phyloP scores from a whole-genome alignment of 2,797 vertebrate genomes.

The Sebastes hubbsi region DNA sequence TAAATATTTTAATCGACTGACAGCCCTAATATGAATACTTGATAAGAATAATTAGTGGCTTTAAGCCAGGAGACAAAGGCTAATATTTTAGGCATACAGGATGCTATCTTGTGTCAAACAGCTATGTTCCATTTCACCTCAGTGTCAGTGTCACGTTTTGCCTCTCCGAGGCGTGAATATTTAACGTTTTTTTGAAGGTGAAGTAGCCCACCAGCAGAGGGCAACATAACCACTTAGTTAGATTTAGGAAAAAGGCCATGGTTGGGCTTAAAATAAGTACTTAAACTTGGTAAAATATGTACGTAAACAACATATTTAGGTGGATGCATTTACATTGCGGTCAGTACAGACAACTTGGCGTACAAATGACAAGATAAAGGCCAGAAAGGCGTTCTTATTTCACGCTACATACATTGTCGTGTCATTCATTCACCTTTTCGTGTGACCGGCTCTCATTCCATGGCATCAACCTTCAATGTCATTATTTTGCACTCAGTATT shows the following conservation, averaged over 20 bases:
- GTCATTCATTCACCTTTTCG: too few species aligned
- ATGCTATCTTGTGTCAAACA: neutral
- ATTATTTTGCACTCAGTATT: neutral
- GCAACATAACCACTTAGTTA: too few species aligned
- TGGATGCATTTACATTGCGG: neutral
- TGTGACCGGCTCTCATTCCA: neutral
- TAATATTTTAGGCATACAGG: neutral
- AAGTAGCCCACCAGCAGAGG: rapidly evolving
- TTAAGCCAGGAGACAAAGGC: neutral
- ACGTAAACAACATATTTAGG: neutral
- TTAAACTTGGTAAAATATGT: neutral
- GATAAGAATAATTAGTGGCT: neutral
- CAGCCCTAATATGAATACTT: neutral
- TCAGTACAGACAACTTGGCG: too few species aligned
- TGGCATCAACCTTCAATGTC: neutral
- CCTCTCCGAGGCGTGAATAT: too few species aligned
- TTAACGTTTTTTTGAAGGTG: too few species aligned
- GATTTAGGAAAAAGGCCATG: neutral
- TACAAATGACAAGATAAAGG: too few species aligned
- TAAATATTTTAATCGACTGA: neutral
- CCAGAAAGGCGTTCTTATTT: too few species aligned
- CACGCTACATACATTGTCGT: neutral
- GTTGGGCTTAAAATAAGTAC: neutral
- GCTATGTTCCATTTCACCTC: neutral
- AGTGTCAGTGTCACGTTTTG: too few species aligned